Evolutionary conservation across 1,140 invertebrate species (phyloP).

Genomic region (Drosophila melanogaster): DNA sequence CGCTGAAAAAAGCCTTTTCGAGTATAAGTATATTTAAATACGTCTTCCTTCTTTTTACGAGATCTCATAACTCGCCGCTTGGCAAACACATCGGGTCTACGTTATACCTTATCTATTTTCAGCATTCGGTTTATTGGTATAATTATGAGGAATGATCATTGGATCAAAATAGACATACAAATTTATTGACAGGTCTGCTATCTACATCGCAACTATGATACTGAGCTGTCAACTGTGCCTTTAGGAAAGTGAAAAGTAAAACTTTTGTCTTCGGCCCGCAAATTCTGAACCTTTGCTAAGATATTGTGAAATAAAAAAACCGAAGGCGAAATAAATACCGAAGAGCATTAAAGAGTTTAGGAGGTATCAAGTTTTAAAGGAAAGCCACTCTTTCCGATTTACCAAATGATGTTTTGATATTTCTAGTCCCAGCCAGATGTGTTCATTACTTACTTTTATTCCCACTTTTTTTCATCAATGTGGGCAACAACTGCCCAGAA

Average conservation of each 20-base stretch:
- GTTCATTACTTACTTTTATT: constrained; percentile 6
- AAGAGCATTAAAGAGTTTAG: not conserved
- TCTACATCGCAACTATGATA: constrained; percentile 40
- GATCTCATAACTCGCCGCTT: constrained; percentile 17
- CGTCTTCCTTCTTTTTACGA: constrained; percentile 24
- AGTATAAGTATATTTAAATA: constrained; percentile 36
- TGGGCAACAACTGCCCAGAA: not conserved
- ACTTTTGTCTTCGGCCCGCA: constrained; percentile 2
- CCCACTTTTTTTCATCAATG: not conserved
- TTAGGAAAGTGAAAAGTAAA: constrained; percentile 49
- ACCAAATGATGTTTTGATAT: too few species aligned
- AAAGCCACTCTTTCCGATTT: too few species aligned
- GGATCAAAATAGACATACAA: constrained; percentile 46
- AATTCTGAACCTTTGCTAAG: constrained; percentile 23
- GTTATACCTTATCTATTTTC: constrained; percentile 66
- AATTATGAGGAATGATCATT: constrained; percentile 73
- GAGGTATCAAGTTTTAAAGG: too few species aligned
- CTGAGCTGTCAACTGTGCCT: constrained; percentile 35
- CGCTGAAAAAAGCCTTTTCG: constrained; percentile 3
- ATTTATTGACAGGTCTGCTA: constrained; percentile 64
- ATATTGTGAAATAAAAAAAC: constrained; percentile 1
- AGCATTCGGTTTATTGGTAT: constrained; percentile 65
- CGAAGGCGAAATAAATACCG: not conserved
- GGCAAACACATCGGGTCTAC: constrained; percentile 23
- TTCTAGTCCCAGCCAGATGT: too few species aligned